Evolutionary conservation across 1,140 invertebrate species (phyloP), one percentile per base, ranked within the genome.

Genomic region (Drosophila santomea): DNA sequence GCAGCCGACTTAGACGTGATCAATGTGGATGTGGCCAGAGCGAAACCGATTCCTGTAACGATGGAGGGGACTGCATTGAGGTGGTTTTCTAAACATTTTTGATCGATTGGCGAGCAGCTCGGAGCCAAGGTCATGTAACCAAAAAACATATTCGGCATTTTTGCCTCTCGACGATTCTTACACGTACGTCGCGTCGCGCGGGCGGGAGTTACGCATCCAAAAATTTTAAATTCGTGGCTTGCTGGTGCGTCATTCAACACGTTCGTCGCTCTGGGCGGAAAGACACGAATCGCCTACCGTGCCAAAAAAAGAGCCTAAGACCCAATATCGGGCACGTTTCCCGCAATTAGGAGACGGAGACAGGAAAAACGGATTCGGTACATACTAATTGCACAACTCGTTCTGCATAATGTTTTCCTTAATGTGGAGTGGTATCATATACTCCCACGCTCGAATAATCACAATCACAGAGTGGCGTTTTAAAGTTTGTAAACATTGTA

Each of bases 231-330:
- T 58, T 57, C 67, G 48, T 54, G 17, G 51, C 7, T 54, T 10
- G 4, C 20, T 1, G 28, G 32, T 55, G 58, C 74, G 55, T 60
- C 69, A 61, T 74, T 48, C 58, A 75, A 83, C 80, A 83, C 80
- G 80, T 83, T 84, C 76, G 50, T 28, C 48, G 54, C 55, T 56
- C 67, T 54, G 38, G 23, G 11, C 38, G n/a, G 36, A 71, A 63
- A 23, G 67, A 61, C 79, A 81, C 79, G 79, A 82, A 64, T 17
- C 14, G 44, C 57, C 35, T 14, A 20, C 54, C 35, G 55, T 67
- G 36, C 54, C 35, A 35, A 36, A 61, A 54, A 58, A 74, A 51
- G n/a, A 23, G 60, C 66, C 43, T 71, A 38, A 48, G 36, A 25
- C 8, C 36, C 25, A 17, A 60, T 48, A 39, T 66, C 36, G 20